Evolutionary conservation across 2,888 invertebrate species (phyloP), one percentile per base, ranked within the genome.

Genomic region (Drosophila atripex): DNA sequence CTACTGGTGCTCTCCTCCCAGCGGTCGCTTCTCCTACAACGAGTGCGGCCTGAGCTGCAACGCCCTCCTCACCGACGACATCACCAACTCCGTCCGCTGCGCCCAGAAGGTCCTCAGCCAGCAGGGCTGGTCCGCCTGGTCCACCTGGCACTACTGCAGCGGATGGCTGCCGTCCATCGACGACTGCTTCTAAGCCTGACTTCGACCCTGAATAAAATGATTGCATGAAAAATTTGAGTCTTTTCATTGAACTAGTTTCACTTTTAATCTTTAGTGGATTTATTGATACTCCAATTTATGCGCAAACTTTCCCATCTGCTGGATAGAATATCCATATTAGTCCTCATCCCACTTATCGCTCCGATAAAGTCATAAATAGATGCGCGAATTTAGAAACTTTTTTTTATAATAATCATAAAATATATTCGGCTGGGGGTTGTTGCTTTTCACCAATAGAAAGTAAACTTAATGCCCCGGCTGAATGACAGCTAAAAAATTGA

Each of bases 51-150:
- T 85, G 0, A 71, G 74, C 21, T 91, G 91, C 74, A 71, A 76
- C 49, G 76, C 59, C 35, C 73, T 91, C n/a, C 47, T 89, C 38
- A 78, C 77, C 38, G 88, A 90, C 41, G 73, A 88, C 54, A 90
- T 91, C 54, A 65, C 73, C 46, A 45, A 56, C 50, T 77, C 88
- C n/a, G 82, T 89, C 0, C 77, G 54, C 30, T 91, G 90, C 57
- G 89, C 89, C 51, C 79, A 77, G 46, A 78, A 80, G 71, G 71
- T 90, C 23, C 77, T 75, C 45, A 65, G 68, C 23, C 80, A 88
- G 56, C 89, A 89, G 74, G 89, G 90, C 28, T 90, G 85, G 82
- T 43, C 71, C 2, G 90, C 91, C 21, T 91, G 91, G 91, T 79
- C 87, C 63, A 78, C 80, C 61, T 89, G 78, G 82, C 53, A 86